A percentile compares a stretch with the other conserved stretches of the same genome.
Conservation (phyloP, 2,113 vertebrate species). For the Colinus virginianus region DNA sequence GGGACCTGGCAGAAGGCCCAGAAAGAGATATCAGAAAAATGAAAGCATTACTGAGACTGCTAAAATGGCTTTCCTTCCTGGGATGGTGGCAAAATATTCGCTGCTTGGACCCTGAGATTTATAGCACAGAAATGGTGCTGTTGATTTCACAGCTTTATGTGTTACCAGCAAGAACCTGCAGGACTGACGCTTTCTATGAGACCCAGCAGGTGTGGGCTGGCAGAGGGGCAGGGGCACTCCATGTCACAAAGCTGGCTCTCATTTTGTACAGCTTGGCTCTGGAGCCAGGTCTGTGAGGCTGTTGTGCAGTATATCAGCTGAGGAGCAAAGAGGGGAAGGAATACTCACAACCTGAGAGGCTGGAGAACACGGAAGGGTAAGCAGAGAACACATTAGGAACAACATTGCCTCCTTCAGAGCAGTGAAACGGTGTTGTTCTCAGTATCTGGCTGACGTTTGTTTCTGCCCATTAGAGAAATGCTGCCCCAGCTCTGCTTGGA, state of each 20-base stretch:
- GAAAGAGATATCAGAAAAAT: not conserved
- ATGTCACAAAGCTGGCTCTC: not conserved
- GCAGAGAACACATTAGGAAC: not conserved
- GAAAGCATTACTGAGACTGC: not conserved
- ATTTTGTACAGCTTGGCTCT: not conserved
- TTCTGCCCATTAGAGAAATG: not conserved
- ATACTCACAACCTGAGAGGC: not conserved
- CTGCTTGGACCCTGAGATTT: not conserved
- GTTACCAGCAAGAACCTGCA: not conserved
- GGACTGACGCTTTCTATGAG: not conserved
- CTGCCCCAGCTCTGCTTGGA: not conserved
- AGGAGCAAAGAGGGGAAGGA: not conserved
- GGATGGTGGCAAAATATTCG: not conserved
- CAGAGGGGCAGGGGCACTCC: not conserved
- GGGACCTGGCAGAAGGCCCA: not conserved
- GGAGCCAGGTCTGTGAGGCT: not conserved
- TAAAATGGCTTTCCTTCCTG: not conserved
- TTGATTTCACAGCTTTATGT: not conserved
- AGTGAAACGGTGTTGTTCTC: not conserved
- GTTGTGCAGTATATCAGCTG: not conserved
- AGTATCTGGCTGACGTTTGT: not conserved
- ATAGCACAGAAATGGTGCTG: not conserved
- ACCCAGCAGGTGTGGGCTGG: not conserved
- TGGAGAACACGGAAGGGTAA: not conserved
- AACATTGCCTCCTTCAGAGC: rapidly evolving